Conservation (phyloP, 2,113 vertebrate genomes). For the Gasterosteus nipponicus region DNA sequence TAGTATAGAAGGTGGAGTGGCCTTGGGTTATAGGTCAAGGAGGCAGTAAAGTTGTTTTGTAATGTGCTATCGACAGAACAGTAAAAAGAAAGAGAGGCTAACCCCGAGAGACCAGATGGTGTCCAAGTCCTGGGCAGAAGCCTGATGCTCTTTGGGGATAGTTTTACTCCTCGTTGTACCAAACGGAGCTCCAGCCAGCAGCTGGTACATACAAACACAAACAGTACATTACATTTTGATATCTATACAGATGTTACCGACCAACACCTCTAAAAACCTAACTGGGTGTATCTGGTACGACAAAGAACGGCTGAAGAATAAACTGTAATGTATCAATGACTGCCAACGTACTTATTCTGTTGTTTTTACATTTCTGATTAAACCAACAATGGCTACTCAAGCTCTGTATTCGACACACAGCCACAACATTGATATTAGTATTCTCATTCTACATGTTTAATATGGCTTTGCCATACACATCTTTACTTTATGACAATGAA, state of each 20-base stretch:
- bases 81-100: constrained; percentile 69
- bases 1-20: not conserved
- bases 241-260: not conserved
- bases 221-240: not conserved
- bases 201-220: constrained; percentile 75
- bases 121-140: constrained; percentile 94
- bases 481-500: too few species aligned
- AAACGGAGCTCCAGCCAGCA: constrained; percentile 91
- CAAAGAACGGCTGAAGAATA: not conserved
- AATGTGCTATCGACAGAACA: constrained; percentile 42
- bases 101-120: constrained; percentile 99
- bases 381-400: too few species aligned
- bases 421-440: not conserved
- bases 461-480: too few species aligned
- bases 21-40: constrained; percentile 10
- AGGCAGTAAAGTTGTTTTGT: constrained; percentile 39
- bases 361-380: not conserved
- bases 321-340: not conserved
- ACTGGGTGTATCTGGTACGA: not conserved
- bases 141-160: constrained; percentile 87
- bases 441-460: too few species aligned
- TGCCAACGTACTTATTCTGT: not conserved
- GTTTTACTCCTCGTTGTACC: constrained; percentile 93
- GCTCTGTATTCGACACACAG: not conserved
- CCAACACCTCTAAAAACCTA: not conserved